Evolutionary conservation across 2,797 vertebrate genomes (phyloP), one percentile per base, ranked within the genome.

Genomic region (Myotis planiceps): DNA sequence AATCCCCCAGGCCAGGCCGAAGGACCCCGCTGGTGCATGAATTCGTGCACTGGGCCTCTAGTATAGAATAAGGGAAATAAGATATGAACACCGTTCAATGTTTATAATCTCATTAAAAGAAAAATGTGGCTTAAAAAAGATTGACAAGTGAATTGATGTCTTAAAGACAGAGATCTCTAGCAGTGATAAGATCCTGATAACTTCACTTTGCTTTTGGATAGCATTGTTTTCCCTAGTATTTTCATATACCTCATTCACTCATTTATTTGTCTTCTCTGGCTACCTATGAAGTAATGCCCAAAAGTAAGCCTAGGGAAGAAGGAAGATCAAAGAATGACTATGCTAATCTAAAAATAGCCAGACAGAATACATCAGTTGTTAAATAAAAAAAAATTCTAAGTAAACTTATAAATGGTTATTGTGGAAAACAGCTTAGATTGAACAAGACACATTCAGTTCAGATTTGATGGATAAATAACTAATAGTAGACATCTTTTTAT

Each of bases 71-170:
- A 92, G 58, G 86, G 49, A 69, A 88, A 53, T 45, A 68, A 91
- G 79, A 58, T 18, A 32, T n/a, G 13, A 89, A 58, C 75, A 86
- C 6, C 74, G 55, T 53, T 85, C 81, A 80, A 90, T 92, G 65
- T 34, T 91, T 55, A 82, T 75, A 39, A 47, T 58, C 25, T 92
- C 58, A 80, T 89, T 42, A 86, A 39, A 92, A 96, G 66, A 78
- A 94, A n/a, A 88, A 89, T 81, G 12, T 88, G 86, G 42, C 88
- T 29, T 82, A 23, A 45, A 72, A 89, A 76, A 71, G 32, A 37
- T 58, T 89, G 42, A 84, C 21, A 53, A 78, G 16, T 7, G 4
- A 6, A n/a, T 47, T 82, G 58, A 42, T 37, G 37, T 69, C 75
- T 82, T 83, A 92, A 83, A 92, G 51, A 53, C 25, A 78, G 5